A percentile compares a stretch with the other conserved stretches of the same genome.
These are phyloP conservation scores for Ophthalmotilapia sp. DNA, from an alignment of 2,113 vertebrate species.

Conservation along the genomic window DNA sequence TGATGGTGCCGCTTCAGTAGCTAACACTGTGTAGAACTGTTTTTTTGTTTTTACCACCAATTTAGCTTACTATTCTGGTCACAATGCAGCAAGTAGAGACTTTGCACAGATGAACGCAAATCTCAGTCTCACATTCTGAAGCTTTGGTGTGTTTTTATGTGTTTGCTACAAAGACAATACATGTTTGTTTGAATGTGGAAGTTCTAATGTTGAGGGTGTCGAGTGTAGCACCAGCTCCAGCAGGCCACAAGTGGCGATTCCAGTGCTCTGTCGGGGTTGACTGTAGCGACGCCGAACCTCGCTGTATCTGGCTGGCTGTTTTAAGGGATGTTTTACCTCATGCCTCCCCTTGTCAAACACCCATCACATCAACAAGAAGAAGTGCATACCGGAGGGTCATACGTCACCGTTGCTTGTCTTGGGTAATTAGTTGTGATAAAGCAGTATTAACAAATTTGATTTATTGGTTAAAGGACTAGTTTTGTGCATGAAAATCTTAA, in stretches of 20 bases:
- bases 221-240: conserved; percentile 48
- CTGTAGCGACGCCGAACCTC: conserved; percentile 84
- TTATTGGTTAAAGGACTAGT: not conserved
- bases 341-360: conserved; percentile 1
- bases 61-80: not conserved
- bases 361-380: conserved; percentile 21
- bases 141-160: not conserved
- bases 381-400: conserved; percentile 26
- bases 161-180: not conserved
- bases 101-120: not conserved
- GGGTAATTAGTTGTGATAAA: conserved; percentile 40
- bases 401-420: conserved; percentile 27
- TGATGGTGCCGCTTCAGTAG: not conserved
- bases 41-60: not conserved
- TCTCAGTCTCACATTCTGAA: not conserved
- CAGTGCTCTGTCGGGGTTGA: conserved; percentile 86
- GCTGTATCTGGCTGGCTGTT: conserved; percentile 86
- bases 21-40: not conserved
- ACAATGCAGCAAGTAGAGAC: not conserved
- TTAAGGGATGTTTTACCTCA: conserved; percentile 53
- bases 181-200: not conserved
- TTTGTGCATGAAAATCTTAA: not conserved
- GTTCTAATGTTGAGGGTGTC: conserved; percentile 43
- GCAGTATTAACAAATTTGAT: not conserved
- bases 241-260: conserved; percentile 73